These are phyloP conservation scores for Rhabdomys pumilio DNA, from an alignment of 2,797 vertebrate species.

Conservation along the genomic window DNA sequence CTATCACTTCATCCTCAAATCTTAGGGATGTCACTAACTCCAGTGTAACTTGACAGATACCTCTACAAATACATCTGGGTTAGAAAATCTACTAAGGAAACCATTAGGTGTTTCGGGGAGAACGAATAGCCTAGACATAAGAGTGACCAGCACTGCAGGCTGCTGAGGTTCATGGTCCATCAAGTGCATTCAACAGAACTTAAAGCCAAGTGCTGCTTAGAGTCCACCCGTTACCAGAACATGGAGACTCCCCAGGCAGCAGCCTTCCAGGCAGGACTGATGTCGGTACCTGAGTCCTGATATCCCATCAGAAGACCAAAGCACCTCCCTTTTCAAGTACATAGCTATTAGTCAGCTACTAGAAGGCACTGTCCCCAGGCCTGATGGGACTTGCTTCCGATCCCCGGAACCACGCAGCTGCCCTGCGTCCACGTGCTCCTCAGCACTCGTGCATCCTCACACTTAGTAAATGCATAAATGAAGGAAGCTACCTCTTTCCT, in stretches of 20 bases:
- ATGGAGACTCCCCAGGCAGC: fast-evolving
- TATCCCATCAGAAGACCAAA: not conserved
- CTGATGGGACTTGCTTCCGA: not conserved
- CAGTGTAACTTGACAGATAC: not conserved
- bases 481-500: constrained; percentile 93
- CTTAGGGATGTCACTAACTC: not conserved
- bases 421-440: too few species aligned
- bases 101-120: not conserved
- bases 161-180: fast-evolving
- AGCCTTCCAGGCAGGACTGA: not conserved
- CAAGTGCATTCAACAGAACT: not conserved
- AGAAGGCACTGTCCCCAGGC: not conserved
- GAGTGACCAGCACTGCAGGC: not conserved
- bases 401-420: not conserved
- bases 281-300: not conserved
- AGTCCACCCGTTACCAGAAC: fast-evolving
- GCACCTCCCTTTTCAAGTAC: not conserved
- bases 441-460: fast-evolving
- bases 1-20: not conserved
- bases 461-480: too few species aligned
- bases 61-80: not conserved
- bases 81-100: not conserved
- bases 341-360: not conserved
- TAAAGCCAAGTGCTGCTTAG: not conserved
- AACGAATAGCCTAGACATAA: fast-evolving